Evolutionary conservation across 2,797 vertebrate genomes (phyloP).

Genomic region (Hipposideros larvatus): DNA sequence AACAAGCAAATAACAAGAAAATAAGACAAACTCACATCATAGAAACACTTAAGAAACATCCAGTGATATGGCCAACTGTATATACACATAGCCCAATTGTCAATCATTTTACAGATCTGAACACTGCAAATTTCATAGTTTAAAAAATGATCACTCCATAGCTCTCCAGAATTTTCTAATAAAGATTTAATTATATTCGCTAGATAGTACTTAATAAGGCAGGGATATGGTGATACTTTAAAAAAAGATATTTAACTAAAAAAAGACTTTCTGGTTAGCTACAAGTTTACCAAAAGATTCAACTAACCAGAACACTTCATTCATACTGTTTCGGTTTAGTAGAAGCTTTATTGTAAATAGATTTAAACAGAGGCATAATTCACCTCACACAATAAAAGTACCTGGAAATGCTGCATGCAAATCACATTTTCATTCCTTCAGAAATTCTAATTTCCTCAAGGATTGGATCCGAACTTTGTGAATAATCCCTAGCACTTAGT

Average conservation of each 20-base stretch:
- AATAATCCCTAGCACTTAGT: neutral
- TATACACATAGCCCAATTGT: neutral
- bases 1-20: conserved; percentile 41
- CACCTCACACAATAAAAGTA: conserved; percentile 19
- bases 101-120: conserved; percentile 4
- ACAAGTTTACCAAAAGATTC: conserved; percentile 49
- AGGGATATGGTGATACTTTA: neutral
- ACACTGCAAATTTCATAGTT: neutral
- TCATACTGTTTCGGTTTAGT: conserved; percentile 27
- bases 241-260: neutral
- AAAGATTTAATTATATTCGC: conserved; percentile 38
- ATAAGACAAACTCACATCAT: neutral
- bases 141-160: neutral
- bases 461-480: neutral
- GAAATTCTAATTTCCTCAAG: conserved; percentile 23
- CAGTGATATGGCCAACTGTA: neutral
- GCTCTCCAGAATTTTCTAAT: conserved; percentile 10
- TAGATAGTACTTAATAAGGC: conserved; percentile 23
- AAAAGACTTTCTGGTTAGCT: neutral
- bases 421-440: conserved; percentile 21
- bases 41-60: conserved; percentile 6
- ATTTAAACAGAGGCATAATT: neutral
- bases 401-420: neutral
- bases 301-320: neutral
- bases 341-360: conserved; percentile 1